A percentile compares a stretch with the other conserved stretches of the same genome.
These are phyloP conservation scores for Australoheros facetus DNA, from an alignment of 2,797 vertebrate genomes.

Conservation along the genomic window DNA sequence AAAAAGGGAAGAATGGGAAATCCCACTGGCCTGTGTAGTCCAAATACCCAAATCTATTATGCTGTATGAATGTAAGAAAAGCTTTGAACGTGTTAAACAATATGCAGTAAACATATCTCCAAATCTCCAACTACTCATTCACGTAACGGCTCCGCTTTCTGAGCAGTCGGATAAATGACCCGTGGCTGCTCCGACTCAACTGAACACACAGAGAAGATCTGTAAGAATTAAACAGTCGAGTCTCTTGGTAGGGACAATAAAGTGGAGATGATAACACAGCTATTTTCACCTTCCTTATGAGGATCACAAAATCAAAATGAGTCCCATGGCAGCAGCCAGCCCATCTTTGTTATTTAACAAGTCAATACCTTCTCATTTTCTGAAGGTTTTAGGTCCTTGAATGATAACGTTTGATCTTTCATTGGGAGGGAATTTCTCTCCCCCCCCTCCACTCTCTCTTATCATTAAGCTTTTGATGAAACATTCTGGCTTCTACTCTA, in stretches of 20 bases:
- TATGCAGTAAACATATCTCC: constrained; percentile 11
- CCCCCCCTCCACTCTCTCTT: neutral
- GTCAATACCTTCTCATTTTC: constrained; percentile 46
- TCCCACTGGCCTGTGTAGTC: neutral
- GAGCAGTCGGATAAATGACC: constrained; percentile 35
- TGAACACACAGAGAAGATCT: constrained; percentile 34
- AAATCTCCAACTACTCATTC: constrained; percentile 13
- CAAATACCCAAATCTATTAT: neutral
- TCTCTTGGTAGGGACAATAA: constrained; percentile 52
- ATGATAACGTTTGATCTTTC: constrained; percentile 31
- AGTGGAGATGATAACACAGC: constrained; percentile 45
- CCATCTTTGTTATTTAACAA: constrained; percentile 44
- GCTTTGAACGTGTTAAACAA: neutral
- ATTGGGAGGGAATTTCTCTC: constrained; percentile 19
- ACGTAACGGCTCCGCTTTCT: constrained; percentile 14
- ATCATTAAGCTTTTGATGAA: constrained; percentile 60
- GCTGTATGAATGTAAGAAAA: neutral
- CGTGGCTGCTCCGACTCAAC: constrained; percentile 38
- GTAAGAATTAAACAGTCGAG: constrained; percentile 40
- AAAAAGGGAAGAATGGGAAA: neutral
- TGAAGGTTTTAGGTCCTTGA: constrained; percentile 33
- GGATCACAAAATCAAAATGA: constrained; percentile 49
- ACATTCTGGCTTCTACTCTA: constrained; percentile 41
- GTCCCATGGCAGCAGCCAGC: constrained; percentile 36
- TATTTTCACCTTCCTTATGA: constrained; percentile 51